These are phyloP conservation scores for Ophioderma brevispina DNA, from an alignment of 35 echinoderm and acorn worm species.

Conservation along the genomic window DNA sequence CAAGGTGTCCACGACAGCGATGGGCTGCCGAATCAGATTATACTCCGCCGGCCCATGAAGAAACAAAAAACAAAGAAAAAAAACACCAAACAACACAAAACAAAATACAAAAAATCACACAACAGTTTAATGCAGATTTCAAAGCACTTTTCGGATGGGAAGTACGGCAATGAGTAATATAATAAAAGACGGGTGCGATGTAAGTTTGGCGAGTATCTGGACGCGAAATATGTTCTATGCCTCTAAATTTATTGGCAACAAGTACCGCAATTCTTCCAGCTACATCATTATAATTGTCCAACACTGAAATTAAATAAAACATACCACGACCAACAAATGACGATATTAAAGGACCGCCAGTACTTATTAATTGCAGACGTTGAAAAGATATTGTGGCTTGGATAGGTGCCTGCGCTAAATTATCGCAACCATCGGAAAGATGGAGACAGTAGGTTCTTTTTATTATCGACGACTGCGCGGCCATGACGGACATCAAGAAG, in stretches of 20 bases:
- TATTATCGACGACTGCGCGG: too few species aligned
- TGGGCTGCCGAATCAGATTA: slow-evolving; percentile 34
- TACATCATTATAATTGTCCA: slow-evolving; percentile 38
- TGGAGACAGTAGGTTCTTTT: too few species aligned
- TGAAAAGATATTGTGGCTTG: too few species aligned
- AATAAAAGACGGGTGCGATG: slow-evolving; percentile 14
- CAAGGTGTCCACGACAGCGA: slow-evolving; percentile 31
- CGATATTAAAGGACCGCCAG: background rate
- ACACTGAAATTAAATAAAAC: slow-evolving; percentile 22
- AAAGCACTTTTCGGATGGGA: slow-evolving; percentile 33
- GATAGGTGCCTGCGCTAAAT: too few species aligned
- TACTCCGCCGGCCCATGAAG: slow-evolving; percentile 15
- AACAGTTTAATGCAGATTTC: slow-evolving; percentile 25
- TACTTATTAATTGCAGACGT: too few species aligned
- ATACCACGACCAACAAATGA: background rate
- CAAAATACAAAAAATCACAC: too few species aligned
- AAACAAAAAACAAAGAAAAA: too few species aligned
- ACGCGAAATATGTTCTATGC: slow-evolving; percentile 14
- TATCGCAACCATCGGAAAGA: too few species aligned
- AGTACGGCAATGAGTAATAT: background rate
- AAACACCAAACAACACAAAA: too few species aligned
- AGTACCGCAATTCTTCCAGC: slow-evolving; percentile 4
- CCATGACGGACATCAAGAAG: too few species aligned
- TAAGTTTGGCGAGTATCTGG: slow-evolving; percentile 19
- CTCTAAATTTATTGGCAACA: slow-evolving; percentile 24